These are phyloP conservation scores for Acrocyrtus sp. DNA, from an alignment of 2,888 invertebrate species.

Conservation along the genomic window DNA sequence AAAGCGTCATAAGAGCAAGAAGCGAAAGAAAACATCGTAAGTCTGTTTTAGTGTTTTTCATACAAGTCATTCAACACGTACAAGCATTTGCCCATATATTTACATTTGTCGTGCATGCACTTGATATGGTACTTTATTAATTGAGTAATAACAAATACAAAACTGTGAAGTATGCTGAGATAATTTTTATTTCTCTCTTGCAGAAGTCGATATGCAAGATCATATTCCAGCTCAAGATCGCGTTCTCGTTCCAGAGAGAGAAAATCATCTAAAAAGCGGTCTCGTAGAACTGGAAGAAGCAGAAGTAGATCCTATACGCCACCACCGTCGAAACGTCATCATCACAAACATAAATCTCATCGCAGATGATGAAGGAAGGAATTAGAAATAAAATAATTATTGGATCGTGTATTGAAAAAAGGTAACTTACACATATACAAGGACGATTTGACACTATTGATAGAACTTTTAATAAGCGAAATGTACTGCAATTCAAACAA, in stretches of 20 bases:
- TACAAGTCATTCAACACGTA: no score
- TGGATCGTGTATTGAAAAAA: no score
- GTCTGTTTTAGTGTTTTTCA: conserved; percentile 13
- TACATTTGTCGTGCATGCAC: no score
- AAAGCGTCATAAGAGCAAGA: conserved; percentile 64
- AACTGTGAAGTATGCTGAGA: no score
- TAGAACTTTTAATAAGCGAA: no score
- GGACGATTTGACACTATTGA: no score
- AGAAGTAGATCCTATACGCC: conserved; percentile 52
- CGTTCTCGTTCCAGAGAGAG: conserved; percentile 62
- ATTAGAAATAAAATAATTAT: not conserved
- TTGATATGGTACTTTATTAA: no score
- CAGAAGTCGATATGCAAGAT: conserved; percentile 57
- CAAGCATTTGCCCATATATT: no score
- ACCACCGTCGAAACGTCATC: conserved; percentile 52
- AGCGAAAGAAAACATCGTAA: conserved; percentile 65
- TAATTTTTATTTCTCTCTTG: conserved; percentile 13
- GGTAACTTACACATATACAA: no score
- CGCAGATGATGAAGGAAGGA: conserved; percentile 24
- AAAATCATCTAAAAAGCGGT: conserved; percentile 47
- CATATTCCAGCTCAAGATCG: conserved; percentile 64
- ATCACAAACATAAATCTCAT: conserved; percentile 49
- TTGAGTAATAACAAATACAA: no score
- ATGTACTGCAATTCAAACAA: no score
- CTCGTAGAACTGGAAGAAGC: conserved; percentile 48